These are phyloP conservation scores for Formica aserva DNA, from an alignment of 2,888 invertebrate species.

Conservation along the genomic window DNA sequence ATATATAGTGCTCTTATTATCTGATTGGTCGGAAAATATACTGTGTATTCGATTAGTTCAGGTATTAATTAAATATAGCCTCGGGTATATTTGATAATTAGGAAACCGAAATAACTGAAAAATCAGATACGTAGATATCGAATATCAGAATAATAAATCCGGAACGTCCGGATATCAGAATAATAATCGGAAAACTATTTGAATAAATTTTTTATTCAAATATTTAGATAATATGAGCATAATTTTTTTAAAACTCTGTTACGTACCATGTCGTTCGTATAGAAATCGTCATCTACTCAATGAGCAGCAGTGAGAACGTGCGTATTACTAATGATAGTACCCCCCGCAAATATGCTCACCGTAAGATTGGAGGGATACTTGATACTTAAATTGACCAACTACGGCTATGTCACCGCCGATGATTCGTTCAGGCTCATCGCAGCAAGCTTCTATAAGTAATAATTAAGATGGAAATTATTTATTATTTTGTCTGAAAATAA, in stretches of 20 bases:
- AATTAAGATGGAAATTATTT: not conserved
- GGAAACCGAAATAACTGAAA: not conserved
- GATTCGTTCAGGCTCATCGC: conserved; percentile 36
- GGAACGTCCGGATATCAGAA: not conserved
- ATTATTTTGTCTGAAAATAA: not conserved
- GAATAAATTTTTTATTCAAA: not conserved
- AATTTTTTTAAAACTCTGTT: not conserved
- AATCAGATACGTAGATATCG: not conserved
- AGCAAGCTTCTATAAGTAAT: conserved; percentile 5
- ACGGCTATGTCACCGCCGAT: conserved; percentile 34
- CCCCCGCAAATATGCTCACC: conserved; percentile 42
- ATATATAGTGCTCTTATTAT: not conserved
- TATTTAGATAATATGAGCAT: not conserved
- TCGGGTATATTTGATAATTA: not conserved
- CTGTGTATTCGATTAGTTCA: not conserved
- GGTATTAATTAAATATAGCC: not conserved
- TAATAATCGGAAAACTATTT: not conserved
- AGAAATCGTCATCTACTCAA: conserved; percentile 16
- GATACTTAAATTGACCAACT: conserved; percentile 24
- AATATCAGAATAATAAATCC: not conserved
- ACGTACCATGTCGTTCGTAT: not conserved
- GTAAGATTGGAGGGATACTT: conserved; percentile 21
- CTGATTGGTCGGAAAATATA: not conserved
- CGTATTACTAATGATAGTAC: not conserved
- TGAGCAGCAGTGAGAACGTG: conserved; percentile 40